Evolutionary conservation across 2,888 invertebrate genomes (phyloP).

Genomic region (Plusia festucae): DNA sequence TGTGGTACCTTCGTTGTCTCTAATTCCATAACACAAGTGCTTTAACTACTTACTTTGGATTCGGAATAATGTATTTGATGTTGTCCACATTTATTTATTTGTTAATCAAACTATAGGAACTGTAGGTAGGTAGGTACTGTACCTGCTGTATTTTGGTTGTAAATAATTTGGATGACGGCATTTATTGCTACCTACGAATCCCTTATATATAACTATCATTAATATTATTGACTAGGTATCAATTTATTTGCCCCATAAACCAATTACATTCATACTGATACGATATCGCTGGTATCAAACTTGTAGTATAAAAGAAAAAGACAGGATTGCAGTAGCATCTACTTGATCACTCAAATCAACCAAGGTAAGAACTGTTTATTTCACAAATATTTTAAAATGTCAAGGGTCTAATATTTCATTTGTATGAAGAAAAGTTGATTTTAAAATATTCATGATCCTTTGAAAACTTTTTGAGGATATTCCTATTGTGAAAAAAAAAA

Average conservation of each 20-base stretch:
- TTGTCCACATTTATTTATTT: too few relatives aligned
- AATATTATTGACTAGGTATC: conserved; percentile 34
- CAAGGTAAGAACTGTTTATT: conserved; percentile 40
- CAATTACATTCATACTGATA: conserved; percentile 37
- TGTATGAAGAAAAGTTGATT: too few relatives aligned
- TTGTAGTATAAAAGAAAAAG: conserved; percentile 22
- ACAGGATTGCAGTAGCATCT: conserved; percentile 31
- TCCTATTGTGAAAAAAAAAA: too few relatives aligned
- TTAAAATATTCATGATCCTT: too few relatives aligned
- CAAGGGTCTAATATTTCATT: too few relatives aligned
- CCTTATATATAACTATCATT: conserved; percentile 19
- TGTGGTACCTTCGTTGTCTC: too few relatives aligned
- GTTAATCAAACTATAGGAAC: too few relatives aligned
- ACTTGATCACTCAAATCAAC: conserved; percentile 41
- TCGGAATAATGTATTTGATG: too few relatives aligned
- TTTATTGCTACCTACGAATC: conserved; percentile 16
- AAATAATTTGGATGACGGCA: neutral
- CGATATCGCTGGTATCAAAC: conserved; percentile 42
- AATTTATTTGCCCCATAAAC: conserved; percentile 55
- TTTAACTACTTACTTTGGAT: too few relatives aligned
- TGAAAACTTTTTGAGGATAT: too few relatives aligned
- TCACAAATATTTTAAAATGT: conserved; percentile 21
- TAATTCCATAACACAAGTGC: too few relatives aligned
- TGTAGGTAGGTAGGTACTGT: too few relatives aligned
- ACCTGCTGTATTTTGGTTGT: neutral